These are phyloP conservation scores for Emys orbicularis DNA, from an alignment of 2,797 vertebrate genomes.

Conservation along the genomic window DNA sequence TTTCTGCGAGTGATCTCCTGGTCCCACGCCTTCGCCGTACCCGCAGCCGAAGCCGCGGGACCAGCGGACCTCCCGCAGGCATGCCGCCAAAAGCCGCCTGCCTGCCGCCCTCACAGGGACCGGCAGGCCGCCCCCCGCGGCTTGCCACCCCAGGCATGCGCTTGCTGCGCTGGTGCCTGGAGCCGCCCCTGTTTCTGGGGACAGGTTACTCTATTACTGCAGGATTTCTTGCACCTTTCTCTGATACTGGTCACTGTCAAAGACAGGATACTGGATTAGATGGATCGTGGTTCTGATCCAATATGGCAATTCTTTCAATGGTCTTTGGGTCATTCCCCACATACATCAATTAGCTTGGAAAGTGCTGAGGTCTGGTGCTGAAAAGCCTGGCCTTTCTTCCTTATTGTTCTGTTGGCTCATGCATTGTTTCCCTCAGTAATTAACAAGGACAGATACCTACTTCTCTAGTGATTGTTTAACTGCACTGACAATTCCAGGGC, in stretches of 20 bases:
- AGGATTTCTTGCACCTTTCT: neutral
- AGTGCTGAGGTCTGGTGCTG: neutral
- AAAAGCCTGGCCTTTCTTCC: neutral
- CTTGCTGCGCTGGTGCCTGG: no score
- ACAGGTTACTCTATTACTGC: neutral
- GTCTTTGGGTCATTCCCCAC: neutral
- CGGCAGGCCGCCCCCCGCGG: no score
- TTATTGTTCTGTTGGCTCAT: neutral
- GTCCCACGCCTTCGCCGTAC: no score
- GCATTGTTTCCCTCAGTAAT: conserved; percentile 2
- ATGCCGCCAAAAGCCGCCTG: no score
- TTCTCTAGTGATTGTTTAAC: conserved; percentile 8
- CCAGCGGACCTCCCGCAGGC: no score
- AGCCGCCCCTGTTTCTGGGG: neutral
- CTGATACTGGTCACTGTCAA: neutral
- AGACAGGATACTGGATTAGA: neutral
- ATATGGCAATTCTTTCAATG: neutral
- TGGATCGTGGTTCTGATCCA: neutral
- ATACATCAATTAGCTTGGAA: neutral
- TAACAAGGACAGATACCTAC: neutral
- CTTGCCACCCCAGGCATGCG: no score
- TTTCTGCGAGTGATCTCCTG: no score
- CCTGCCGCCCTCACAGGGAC: no score
- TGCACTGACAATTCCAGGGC: neutral
- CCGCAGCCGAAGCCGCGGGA: no score